phyloP scores from a whole-genome alignment of 2,797 vertebrate genomes.

The Tinamus major region DNA sequence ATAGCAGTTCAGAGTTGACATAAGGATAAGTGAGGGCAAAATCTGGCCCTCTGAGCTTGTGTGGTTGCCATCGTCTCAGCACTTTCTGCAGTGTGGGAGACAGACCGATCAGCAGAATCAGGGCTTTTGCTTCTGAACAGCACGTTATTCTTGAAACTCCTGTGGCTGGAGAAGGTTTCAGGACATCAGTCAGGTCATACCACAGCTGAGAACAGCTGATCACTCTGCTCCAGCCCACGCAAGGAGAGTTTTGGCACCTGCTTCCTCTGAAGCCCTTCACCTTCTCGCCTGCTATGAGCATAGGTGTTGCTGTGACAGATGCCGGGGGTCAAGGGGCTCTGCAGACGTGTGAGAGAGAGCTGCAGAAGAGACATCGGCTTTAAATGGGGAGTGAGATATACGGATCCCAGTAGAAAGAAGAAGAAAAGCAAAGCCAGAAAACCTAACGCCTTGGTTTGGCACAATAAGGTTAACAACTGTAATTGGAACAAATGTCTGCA shows the following conservation, averaged over 20 bases:
- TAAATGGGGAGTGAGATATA: not conserved
- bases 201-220: not conserved
- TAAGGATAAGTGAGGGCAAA: not conserved
- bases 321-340: not conserved
- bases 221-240: not conserved
- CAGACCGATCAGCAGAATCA: not conserved
- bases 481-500: constrained; percentile 42
- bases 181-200: not conserved
- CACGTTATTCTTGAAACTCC: not conserved
- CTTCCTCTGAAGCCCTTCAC: not conserved
- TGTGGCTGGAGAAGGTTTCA: constrained; percentile 20
- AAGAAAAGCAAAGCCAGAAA: not conserved
- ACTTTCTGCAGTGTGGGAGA: not conserved
- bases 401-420: not conserved
- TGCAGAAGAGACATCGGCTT: not conserved
- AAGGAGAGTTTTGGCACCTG: constrained; percentile 22
- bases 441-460: not conserved
- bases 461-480: not conserved
- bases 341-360: not conserved
- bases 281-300: not conserved
- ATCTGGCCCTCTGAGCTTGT: not conserved
- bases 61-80: not conserved
- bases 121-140: not conserved
- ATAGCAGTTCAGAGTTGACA: not conserved
- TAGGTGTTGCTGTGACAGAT: not conserved